phyloP scores from a whole-genome alignment of 2,113 vertebrate species.

The Lampris megalopsis region DNA sequence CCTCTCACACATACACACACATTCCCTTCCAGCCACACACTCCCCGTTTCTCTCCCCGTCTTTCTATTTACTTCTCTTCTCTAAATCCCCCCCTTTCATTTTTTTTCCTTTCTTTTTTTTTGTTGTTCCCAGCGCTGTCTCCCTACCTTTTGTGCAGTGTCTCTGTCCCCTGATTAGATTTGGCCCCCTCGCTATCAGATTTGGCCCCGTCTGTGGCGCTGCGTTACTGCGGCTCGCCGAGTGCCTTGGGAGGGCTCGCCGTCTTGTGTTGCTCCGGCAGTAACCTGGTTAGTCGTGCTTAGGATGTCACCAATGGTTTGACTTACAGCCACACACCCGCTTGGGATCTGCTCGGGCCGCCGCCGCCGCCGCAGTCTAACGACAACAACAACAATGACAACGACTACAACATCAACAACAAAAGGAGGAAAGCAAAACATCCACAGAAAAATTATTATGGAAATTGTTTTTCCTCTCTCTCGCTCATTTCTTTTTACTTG shows the following conservation, averaged over 20 bases:
- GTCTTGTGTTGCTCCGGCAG: slow-evolving; percentile 46
- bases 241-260: slow-evolving; percentile 61
- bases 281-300: slow-evolving; percentile 75
- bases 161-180: slow-evolving; percentile 73
- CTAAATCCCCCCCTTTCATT: slow-evolving; percentile 7
- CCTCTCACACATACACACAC: slow-evolving; percentile 52
- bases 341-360: slow-evolving; percentile 33
- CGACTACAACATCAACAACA: slow-evolving; percentile 3
- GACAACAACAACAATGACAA: slow-evolving; percentile 41
- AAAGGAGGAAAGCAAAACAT: background rate
- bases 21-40: slow-evolving; percentile 13
- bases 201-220: slow-evolving; percentile 53
- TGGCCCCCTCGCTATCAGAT: slow-evolving; percentile 71
- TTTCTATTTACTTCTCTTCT: slow-evolving; percentile 50
- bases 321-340: slow-evolving; percentile 56
- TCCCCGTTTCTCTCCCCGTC: slow-evolving; percentile 16
- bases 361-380: slow-evolving; percentile 54
- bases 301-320: slow-evolving; percentile 69
- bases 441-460: background rate
- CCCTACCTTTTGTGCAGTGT: slow-evolving; percentile 52
- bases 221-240: slow-evolving; percentile 31
- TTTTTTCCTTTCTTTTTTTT: slow-evolving; percentile 18
- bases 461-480: too few relatives aligned
- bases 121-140: slow-evolving; percentile 15
- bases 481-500: background rate